Conservation (phyloP, 2,888 invertebrate genomes). For the Lepas anatifera region DNA sequence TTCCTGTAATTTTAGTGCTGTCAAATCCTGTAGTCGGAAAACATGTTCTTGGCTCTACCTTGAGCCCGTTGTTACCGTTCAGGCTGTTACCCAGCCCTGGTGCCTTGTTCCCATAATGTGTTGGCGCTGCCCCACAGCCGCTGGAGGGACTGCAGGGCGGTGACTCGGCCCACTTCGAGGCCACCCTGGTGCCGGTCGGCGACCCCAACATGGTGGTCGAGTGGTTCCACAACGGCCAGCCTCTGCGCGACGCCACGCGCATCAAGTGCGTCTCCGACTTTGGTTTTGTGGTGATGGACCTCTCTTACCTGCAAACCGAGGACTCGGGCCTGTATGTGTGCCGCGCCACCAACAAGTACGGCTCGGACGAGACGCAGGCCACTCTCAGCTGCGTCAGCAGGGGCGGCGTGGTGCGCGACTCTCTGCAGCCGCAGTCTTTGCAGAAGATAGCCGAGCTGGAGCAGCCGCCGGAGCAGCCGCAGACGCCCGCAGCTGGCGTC, state of each 20-base stretch:
- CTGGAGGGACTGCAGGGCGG: slow-evolving; percentile 56
- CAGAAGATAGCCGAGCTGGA: slow-evolving; percentile 79
- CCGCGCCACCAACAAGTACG: slow-evolving; percentile 72
- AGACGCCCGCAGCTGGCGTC: slow-evolving; percentile 42
- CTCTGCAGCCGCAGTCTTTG: slow-evolving; percentile 78
- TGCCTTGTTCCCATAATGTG: no score
- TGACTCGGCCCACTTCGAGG: slow-evolving; percentile 85
- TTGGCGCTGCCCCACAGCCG: slow-evolving; percentile 41
- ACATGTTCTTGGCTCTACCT: no score
- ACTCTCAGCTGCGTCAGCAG: slow-evolving; percentile 65
- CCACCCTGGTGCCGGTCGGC: slow-evolving; percentile 81
- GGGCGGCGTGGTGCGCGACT: slow-evolving; percentile 76
- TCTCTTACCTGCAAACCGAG: slow-evolving; percentile 83
- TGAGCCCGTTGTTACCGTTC: no score
- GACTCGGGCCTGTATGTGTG: slow-evolving; percentile 90
- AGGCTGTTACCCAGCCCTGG: no score
- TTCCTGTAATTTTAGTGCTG: no score
- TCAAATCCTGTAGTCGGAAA: no score
- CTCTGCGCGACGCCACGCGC: slow-evolving; percentile 73
- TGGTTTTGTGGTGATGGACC: slow-evolving; percentile 86
- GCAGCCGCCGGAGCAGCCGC: slow-evolving; percentile 55
- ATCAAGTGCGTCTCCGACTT: slow-evolving; percentile 91
- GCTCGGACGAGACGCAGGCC: slow-evolving; percentile 78
- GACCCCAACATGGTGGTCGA: slow-evolving; percentile 89
- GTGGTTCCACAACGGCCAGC: slow-evolving; percentile 92